Percentiles rank a stretch among this genome's conserved stretches.
These are phyloP conservation scores for Endomychus coccineus DNA, from an alignment of 2,888 invertebrate genomes.

Conservation along the genomic window DNA sequence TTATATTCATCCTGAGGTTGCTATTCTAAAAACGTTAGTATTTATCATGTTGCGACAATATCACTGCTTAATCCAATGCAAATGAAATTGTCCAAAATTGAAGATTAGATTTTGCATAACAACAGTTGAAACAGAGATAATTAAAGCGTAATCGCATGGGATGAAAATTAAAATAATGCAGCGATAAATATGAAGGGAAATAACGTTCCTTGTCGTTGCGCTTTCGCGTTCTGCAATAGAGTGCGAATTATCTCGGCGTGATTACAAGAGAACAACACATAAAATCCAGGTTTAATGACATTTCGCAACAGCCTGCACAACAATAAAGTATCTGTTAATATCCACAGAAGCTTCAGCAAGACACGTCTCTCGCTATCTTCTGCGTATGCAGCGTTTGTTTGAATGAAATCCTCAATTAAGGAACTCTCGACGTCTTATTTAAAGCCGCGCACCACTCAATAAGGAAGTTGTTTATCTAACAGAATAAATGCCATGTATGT, in stretches of 20 bases:
- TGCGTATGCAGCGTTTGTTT: no score
- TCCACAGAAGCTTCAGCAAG: constrained; percentile 26
- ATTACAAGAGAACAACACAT: constrained; percentile 37
- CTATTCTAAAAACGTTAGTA: no score
- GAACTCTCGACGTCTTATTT: no score
- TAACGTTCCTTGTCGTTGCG: constrained; percentile 2
- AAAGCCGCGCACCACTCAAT: no score
- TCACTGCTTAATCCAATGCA: no score
- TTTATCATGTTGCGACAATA: no score
- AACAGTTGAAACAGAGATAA: constrained; percentile 3
- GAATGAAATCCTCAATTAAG: no score
- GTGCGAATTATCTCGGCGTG: constrained; percentile 33
- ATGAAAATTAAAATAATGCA: constrained; percentile 4
- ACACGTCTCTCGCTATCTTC: no score
- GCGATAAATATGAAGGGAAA: constrained; percentile 4
- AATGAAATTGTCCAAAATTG: no score
- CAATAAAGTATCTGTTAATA: constrained; percentile 38
- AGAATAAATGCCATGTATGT: no score
- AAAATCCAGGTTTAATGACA: constrained; percentile 37
- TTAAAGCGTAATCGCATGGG: constrained; percentile 5
- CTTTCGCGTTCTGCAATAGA: constrained; percentile 17
- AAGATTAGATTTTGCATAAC: background rate
- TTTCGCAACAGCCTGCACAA: constrained; percentile 35
- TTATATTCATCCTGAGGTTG: no score
- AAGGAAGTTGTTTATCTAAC: no score